A percentile compares a stretch with the other conserved stretches of the same genome.
Conservation (phyloP, 1,140 invertebrate genomes). For the Hyphantria cunea region DNA sequence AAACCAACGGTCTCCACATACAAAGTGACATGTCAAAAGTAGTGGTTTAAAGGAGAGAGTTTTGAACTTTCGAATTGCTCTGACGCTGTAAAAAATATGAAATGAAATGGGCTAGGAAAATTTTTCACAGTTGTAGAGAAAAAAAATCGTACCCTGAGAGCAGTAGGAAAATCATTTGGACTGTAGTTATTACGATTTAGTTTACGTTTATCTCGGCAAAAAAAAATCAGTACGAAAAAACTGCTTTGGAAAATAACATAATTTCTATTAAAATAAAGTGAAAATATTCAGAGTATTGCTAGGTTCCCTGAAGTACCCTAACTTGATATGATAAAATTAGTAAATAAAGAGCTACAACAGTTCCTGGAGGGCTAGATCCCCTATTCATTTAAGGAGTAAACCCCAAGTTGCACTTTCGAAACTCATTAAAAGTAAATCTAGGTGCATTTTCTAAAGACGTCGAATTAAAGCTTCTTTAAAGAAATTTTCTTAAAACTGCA, state of each 20-base stretch:
- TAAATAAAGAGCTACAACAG: slow-evolving; percentile 37
- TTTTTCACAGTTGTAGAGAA: no score
- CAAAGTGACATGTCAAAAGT: no score
- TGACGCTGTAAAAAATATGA: no score
- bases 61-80: no score
- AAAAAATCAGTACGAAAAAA: background rate
- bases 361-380: slow-evolving; percentile 51
- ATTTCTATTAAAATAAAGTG: background rate
- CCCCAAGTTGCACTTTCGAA: slow-evolving; percentile 73
- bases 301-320: background rate
- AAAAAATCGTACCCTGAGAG: no score
- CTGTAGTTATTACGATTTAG: no score
- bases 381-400: slow-evolving; percentile 74
- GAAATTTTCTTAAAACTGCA: slow-evolving; percentile 76
- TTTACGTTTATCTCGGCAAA: no score
- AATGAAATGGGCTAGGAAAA: no score
- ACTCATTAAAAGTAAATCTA: slow-evolving; percentile 80
- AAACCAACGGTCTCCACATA: no score
- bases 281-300: background rate
- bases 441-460: slow-evolving; percentile 76
- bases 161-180: no score
- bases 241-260: background rate
- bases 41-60: no score
- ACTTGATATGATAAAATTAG: slow-evolving; percentile 16
- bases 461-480: slow-evolving; percentile 75